Evolutionary conservation across 2,113 vertebrate genomes (phyloP).

Genomic region (Gallinago jamesoni): DNA sequence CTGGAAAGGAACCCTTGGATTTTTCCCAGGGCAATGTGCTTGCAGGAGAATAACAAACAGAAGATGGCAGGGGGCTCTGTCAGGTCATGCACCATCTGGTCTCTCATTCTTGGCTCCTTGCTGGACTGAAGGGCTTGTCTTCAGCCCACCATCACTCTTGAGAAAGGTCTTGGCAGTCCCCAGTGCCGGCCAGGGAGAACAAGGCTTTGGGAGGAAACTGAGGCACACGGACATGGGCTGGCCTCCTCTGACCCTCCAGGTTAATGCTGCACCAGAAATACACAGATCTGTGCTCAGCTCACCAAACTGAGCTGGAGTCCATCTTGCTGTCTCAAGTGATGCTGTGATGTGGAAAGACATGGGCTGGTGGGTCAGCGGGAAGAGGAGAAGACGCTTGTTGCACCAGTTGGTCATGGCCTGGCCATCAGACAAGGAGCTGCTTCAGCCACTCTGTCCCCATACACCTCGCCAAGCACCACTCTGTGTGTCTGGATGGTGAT

Average conservation of each 20-base stretch:
- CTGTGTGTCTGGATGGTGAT: accelerated
- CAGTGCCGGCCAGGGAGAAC: not conserved
- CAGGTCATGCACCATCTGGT: slow-evolving; percentile 43
- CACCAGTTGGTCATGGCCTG: accelerated
- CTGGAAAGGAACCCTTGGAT: slow-evolving; percentile 20
- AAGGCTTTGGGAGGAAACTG: not conserved
- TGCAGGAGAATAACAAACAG: slow-evolving; percentile 49
- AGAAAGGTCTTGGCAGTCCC: not conserved
- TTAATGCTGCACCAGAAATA: not conserved
- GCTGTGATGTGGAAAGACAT: not conserved
- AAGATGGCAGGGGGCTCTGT: slow-evolving; percentile 11
- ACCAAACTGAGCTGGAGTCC: not conserved
- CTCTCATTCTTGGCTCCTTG: slow-evolving; percentile 34
- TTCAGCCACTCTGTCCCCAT: not conserved
- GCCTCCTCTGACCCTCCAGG: not conserved
- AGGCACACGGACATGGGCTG: not conserved
- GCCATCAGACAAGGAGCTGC: not conserved
- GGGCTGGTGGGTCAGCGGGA: not conserved
- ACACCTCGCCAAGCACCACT: not conserved
- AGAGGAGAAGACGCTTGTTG: accelerated
- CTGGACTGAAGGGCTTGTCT: not conserved
- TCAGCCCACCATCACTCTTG: slow-evolving; percentile 13
- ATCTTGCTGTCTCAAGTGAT: accelerated
- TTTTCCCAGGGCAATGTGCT: not conserved
- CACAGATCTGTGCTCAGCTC: not conserved